A percentile compares a stretch with the other conserved stretches of the same genome.
Evolutionary conservation across 2,113 vertebrate species (phyloP).

Genomic region (Gallinago paraguaiae): DNA sequence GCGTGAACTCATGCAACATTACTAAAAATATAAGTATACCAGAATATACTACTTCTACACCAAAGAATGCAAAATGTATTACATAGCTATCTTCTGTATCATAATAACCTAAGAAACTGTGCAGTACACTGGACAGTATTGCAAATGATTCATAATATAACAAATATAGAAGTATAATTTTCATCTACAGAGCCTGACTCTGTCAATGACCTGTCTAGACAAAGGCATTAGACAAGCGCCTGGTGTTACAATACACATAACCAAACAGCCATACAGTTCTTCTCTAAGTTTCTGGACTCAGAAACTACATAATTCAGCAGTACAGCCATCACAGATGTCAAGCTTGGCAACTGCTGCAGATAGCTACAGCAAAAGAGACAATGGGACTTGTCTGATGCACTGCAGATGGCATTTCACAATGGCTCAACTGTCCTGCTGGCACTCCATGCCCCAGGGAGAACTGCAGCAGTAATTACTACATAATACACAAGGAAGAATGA

Average conservation of each 20-base stretch:
- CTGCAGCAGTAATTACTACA: slow-evolving; percentile 39
- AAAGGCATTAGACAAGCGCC: background rate
- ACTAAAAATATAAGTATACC: background rate
- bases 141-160: background rate
- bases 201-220: background rate
- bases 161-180: background rate
- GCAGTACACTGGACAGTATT: background rate
- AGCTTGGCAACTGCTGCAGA: slow-evolving; percentile 46
- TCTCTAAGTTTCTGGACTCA: background rate
- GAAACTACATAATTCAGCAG: slow-evolving; percentile 14
- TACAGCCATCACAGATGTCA: slow-evolving; percentile 22
- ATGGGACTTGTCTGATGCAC: slow-evolving; percentile 39
- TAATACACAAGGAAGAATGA: slow-evolving; percentile 32
- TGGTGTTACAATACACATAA: background rate
- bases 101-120: background rate
- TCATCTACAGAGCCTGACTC: background rate
- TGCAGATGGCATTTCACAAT: slow-evolving; percentile 65
- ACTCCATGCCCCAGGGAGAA: slow-evolving; percentile 24
- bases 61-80: background rate
- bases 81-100: background rate
- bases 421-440: slow-evolving; percentile 42
- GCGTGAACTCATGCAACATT: background rate
- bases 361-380: slow-evolving; percentile 26
- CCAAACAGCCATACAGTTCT: background rate
- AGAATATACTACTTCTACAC: background rate